Base-by-base conservation (phyloP, 1,140 invertebrate genomes). In the Listronotus bonariensis region DNA sequence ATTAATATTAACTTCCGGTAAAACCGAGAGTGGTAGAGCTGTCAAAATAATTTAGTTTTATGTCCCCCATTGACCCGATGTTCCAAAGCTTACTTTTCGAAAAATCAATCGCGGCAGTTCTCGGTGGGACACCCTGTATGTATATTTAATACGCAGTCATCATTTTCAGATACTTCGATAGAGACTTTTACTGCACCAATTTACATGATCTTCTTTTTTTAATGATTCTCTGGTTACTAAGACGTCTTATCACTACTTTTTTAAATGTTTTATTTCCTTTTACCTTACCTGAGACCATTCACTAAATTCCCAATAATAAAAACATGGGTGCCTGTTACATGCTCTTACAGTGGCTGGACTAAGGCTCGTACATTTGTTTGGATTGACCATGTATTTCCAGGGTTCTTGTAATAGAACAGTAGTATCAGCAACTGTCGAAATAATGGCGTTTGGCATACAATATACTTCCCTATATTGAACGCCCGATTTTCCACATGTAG, bases 231-330 rank as follows among this genome's bases (percentile, higher is more conserved):
- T n/a, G n/a, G n/a, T n/a, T n/a, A n/a, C n/a, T n/a, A 26, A 26
- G 5, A 26, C 1, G 20, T n/a, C n/a, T n/a, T 26, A 26, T 5
- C 20, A 5, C 20, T 5, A 26, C 5, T 26, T 26, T 26, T 26
- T 26, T 26, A 26, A 3, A 26, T 26, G 20, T 38, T 34, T 55
- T n/a, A n/a, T n/a, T n/a, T n/a, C n/a, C n/a, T 40, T 14, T 17
- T 20, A 41, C 12, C 36, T 78, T 80, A 92, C 89, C 81, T 87
- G 81, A 26, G 88, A 89, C 90, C 90, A 92, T 0, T 85, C 75
- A 31, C 81, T 81, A 53, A 82, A 84, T 42, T 84, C 78, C 90
- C 89, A 92, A 69, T 85, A 82, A n/a, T 84, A 86, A 1, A 78
- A 82, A 75, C 86, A 91, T 15, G 82, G 82, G 32, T 81, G 72